phyloP scores from a whole-genome alignment of 2,888 invertebrate species.

The Scaptomyza caliginosa region DNA sequence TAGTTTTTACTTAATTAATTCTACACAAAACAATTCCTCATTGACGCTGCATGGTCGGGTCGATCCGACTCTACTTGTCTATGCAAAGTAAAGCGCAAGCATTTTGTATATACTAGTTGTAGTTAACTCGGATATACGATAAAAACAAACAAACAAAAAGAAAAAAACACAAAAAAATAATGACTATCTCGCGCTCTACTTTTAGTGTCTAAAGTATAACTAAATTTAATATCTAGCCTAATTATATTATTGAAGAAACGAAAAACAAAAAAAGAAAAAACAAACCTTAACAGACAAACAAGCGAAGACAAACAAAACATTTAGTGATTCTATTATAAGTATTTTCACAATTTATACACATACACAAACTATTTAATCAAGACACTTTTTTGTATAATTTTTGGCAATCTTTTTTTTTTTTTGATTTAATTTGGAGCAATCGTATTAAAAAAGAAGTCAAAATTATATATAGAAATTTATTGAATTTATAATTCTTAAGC shows the following conservation, averaged over 20 bases:
- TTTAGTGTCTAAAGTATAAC: constrained; percentile 56
- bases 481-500: constrained; percentile 80
- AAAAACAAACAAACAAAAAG: constrained; percentile 17
- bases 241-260: constrained; percentile 46
- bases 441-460: constrained; percentile 57
- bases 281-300: constrained; percentile 62
- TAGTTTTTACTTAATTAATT: constrained; percentile 35
- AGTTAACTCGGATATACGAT: constrained; percentile 54
- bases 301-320: constrained; percentile 74
- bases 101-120: constrained; percentile 71
- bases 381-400: constrained; percentile 44
- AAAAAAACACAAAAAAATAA: constrained; percentile 16
- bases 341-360: constrained; percentile 23
- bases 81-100: constrained; percentile 71
- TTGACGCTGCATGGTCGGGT: constrained; percentile 57
- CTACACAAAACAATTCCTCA: constrained; percentile 60
- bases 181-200: constrained; percentile 73
- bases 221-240: constrained; percentile 70
- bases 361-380: constrained; percentile 7
- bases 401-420: constrained; percentile 59
- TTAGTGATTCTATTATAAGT: constrained; percentile 80
- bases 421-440: constrained; percentile 59
- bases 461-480: constrained; percentile 69
- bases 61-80: constrained; percentile 59
- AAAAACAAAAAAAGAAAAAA: too few species aligned